phyloP scores from a whole-genome alignment of 2,113 vertebrate genomes.

The Misgurnus anguillicaudatus region DNA sequence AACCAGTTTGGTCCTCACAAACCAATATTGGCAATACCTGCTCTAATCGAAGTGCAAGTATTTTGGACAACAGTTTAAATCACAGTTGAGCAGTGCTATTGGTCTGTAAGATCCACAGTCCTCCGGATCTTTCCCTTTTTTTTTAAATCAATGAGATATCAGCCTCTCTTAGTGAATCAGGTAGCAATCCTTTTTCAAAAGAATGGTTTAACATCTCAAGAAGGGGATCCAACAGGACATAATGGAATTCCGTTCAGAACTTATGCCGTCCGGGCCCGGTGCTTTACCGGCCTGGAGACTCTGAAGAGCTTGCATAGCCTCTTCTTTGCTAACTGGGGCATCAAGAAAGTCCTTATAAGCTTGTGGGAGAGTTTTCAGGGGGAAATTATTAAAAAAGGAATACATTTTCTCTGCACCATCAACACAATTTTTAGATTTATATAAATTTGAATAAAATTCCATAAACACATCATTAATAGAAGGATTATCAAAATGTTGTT shows the following conservation, averaged over 20 bases:
- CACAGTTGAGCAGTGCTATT: not conserved
- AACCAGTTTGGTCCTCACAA: not conserved
- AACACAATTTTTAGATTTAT: not conserved
- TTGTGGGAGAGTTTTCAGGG: too few species aligned
- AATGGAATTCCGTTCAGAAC: not conserved
- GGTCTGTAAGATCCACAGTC: not conserved
- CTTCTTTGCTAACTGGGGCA: not conserved
- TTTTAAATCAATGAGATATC: not conserved
- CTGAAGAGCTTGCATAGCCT: not conserved
- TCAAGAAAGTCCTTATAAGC: too few species aligned
- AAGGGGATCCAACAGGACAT: not conserved
- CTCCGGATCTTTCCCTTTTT: slow-evolving; percentile 1
- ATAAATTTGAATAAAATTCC: not conserved
- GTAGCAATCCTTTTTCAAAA: not conserved
- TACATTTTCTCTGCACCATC: too few species aligned
- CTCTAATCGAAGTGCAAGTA: not conserved
- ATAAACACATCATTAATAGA: not conserved
- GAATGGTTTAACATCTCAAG: not conserved
- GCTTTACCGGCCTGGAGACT: not conserved
- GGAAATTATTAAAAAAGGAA: not conserved
- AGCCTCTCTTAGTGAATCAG: not conserved
- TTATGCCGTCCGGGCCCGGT: not conserved
- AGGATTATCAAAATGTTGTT: not conserved
- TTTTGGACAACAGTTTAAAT: slow-evolving; percentile 1
- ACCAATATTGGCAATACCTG: not conserved